phyloP scores from a whole-genome alignment of 92 coral and sea anemone genomes.

The Porites evermanni region DNA sequence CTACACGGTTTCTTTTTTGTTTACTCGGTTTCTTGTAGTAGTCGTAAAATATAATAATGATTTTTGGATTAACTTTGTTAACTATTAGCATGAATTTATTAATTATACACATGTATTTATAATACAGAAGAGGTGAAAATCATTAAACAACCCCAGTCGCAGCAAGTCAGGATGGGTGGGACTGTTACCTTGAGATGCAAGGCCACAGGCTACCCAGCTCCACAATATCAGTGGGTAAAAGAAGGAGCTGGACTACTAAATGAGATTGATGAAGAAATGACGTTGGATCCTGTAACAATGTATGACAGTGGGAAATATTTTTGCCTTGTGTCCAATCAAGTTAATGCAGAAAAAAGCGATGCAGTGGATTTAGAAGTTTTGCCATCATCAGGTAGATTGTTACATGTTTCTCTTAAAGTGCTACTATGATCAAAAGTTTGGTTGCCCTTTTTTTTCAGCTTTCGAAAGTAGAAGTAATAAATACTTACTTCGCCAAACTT shows the following conservation, averaged over 20 bases:
- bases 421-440: too few relatives aligned
- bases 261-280: constrained; percentile 74
- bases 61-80: too few relatives aligned
- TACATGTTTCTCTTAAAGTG: too few relatives aligned
- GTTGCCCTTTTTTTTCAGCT: too few relatives aligned
- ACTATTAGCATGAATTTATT: too few relatives aligned
- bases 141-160: constrained; percentile 83
- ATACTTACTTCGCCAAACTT: too few relatives aligned
- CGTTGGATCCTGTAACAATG: constrained; percentile 53
- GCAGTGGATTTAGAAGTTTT: constrained; percentile 79
- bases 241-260: constrained; percentile 72
- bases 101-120: too few relatives aligned
- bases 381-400: constrained; percentile 20
- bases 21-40: too few relatives aligned
- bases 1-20: too few relatives aligned
- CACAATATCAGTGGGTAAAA: constrained; percentile 82
- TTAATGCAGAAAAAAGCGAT: constrained; percentile 66
- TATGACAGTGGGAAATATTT: constrained; percentile 74
- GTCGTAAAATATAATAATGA: too few relatives aligned
- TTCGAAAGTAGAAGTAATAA: too few relatives aligned
- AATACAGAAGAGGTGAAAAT: constrained; percentile 77
- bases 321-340: constrained; percentile 72
- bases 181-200: constrained; percentile 59
- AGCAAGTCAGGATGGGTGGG: constrained; percentile 69
- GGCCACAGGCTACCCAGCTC: constrained; percentile 88